Evolutionary conservation across 2,113 vertebrate genomes (phyloP), one percentile per base, ranked within the genome.

Genomic region (Apteryx owenii): DNA sequence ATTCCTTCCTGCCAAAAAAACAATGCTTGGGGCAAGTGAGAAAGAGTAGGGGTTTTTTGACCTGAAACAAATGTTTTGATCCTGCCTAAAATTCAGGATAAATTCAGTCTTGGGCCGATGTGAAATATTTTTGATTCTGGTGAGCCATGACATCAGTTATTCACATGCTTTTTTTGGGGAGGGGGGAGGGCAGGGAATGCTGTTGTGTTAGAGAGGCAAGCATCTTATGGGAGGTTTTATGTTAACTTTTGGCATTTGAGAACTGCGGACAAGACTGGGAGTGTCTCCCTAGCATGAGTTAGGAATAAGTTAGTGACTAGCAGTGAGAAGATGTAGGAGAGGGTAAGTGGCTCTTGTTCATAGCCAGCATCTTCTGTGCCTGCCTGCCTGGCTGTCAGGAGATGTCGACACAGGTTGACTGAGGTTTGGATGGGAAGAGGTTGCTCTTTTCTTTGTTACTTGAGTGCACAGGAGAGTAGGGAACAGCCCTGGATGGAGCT

Each of bases 231-330:
- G 29, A 89, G 69, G 38, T n/a, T 92, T 90, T 75, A 36, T 75
- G 70, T 69, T 91, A 75, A 73, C 76, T 96, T 93, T 28, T 87
- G 76, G 33, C 92, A 51, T 83, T 33, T 76, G 56, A 88, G 70
- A 65, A 36, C 36, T 40, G 31, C 69, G 56, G 48, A 22, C 17
- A 51, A 79, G 50, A 33, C 38, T 16, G 66, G 42, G 33, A 93
- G 54, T 54, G 20, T 62, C 25, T 93, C n/a, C 22, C 15, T 85
- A 36, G 40, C 58, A 82, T 33, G 88, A 19, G 36, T 26, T 46
- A 29, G 68, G 70, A 58, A 23, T 69, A 65, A 50, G 10, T 85
- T 65, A 20, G 50, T 54, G 70, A 54, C 53, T 54, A 26, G 20
- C 70, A 73, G 50, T 53, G 17, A 73, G 84, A 82, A 33, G 48